These are phyloP conservation scores for Plagodis pulveraria DNA, from an alignment of 2,888 invertebrate species.

Conservation along the genomic window DNA sequence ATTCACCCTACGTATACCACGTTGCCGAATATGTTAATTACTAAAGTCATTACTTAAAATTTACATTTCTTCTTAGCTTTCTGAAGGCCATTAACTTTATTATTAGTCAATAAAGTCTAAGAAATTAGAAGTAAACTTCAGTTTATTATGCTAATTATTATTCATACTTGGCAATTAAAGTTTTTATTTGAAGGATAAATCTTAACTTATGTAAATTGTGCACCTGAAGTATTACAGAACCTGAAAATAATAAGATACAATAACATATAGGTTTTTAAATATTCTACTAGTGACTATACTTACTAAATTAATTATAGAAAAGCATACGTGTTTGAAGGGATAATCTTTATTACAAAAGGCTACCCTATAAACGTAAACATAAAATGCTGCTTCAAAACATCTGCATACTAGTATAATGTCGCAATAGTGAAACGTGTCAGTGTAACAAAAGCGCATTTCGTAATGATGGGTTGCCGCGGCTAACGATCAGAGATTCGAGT, in stretches of 20 bases:
- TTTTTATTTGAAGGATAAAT: too few relatives aligned
- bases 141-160: not conserved
- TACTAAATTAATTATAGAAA: too few relatives aligned
- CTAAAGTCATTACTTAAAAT: slow-evolving; percentile 40
- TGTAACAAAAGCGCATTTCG: slow-evolving; percentile 32
- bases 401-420: slow-evolving; percentile 7
- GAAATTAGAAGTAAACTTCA: not conserved
- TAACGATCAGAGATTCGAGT: slow-evolving; percentile 48
- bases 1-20: not conserved
- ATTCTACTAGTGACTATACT: too few relatives aligned
- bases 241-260: too few relatives aligned
- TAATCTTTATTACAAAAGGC: too few relatives aligned
- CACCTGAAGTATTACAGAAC: too few relatives aligned
- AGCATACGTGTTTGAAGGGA: too few relatives aligned
- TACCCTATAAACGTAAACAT: too few relatives aligned
- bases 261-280: too few relatives aligned
- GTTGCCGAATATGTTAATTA: slow-evolving; percentile 13
- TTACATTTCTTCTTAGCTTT: slow-evolving; percentile 38
- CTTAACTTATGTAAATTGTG: too few relatives aligned
- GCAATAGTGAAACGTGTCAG: slow-evolving; percentile 19
- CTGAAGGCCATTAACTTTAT: slow-evolving; percentile 7
- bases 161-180: too few relatives aligned
- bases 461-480: slow-evolving; percentile 34
- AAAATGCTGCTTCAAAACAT: not conserved
- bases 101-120: not conserved